Base-by-base conservation (phyloP, 2,888 invertebrate species). In the Ichneumoninae sp. region DNA sequence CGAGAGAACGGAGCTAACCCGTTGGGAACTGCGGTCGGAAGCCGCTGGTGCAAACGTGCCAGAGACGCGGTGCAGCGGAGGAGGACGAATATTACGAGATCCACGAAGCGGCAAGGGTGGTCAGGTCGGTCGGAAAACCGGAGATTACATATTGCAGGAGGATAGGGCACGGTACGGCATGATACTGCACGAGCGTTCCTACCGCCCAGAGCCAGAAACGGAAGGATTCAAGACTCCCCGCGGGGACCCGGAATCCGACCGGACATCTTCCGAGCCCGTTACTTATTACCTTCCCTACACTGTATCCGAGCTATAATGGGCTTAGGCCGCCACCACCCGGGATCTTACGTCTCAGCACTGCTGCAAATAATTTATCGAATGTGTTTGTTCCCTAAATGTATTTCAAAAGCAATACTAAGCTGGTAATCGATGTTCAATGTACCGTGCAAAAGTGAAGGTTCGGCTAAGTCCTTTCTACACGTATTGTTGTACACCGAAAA, bases 81-180 rank as follows among this genome's bases (percentile, higher is more conserved):
- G 78, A 66, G 74, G 74, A 75, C 85, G 85, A 85, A 79, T 85
- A 85, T 85, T 82, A 82, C 81, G 85, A 79, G 78, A 82, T 85
- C 75, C 74, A 60, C 60, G 47, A 50, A 82, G 75, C 74, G 33
- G 50, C 78, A 44, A 81, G 73, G 78, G 26, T 57, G 33, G 19
- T 69, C 77, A 57, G 77, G 60, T 77, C 81, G 65, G 30, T 75
- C 71, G 75, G 44, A 71, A 63, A 82, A 85, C 74, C 85, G 70
- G 75, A 85, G 74, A 85, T 82, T 82, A 82, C 80, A 74, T 78
- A 74, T 68, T 70, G 66, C 81, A 50, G 30, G 57, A 36, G 40
- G 10, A 5, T 33, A 33, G 33, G 33, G 10, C 57, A 3, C 40
- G 26, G 68, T 47, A 63, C 63, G 1, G 13, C 13, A 22, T n/a